Evolutionary conservation across 2,113 vertebrate genomes (phyloP).

Genomic region (Nipponia nippon): DNA sequence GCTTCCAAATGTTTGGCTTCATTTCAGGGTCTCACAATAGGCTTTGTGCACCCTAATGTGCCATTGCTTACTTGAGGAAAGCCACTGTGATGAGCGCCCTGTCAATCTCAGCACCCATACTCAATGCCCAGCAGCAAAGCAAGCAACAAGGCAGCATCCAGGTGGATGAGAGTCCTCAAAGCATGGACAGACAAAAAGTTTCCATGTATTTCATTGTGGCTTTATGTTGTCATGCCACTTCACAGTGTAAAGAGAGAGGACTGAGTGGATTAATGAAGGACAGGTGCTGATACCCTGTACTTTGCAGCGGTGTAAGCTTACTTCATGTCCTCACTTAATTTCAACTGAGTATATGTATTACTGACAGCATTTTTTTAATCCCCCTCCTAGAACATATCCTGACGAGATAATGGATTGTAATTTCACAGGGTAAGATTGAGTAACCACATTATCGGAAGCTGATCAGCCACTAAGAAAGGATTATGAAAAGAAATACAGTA

Average conservation of each 20-base stretch:
- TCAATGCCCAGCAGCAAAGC: not conserved
- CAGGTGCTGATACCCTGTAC: not conserved
- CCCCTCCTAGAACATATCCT: not conserved
- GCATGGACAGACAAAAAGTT: not conserved
- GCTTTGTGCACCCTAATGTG: not conserved
- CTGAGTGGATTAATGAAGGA: not conserved
- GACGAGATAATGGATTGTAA: constrained; percentile 11
- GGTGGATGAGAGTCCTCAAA: not conserved
- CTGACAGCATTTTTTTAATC: not conserved
- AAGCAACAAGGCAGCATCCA: not conserved
- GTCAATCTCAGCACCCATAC: not conserved
- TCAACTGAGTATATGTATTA: not conserved
- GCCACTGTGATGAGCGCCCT: not conserved
- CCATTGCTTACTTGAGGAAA: not conserved
- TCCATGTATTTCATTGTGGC: not conserved
- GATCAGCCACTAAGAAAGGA: constrained; percentile 11
- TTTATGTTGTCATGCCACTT: not conserved
- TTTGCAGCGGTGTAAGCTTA: not conserved
- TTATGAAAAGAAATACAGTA: constrained; percentile 10
- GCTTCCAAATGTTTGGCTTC: not conserved
- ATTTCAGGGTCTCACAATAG: not conserved
- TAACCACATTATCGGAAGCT: constrained; percentile 5
- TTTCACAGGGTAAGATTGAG: not conserved
- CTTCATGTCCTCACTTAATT: not conserved
- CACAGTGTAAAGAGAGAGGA: not conserved